phyloP scores from a whole-genome alignment of 2,113 vertebrate species.

The Eubucco bourcierii region DNA sequence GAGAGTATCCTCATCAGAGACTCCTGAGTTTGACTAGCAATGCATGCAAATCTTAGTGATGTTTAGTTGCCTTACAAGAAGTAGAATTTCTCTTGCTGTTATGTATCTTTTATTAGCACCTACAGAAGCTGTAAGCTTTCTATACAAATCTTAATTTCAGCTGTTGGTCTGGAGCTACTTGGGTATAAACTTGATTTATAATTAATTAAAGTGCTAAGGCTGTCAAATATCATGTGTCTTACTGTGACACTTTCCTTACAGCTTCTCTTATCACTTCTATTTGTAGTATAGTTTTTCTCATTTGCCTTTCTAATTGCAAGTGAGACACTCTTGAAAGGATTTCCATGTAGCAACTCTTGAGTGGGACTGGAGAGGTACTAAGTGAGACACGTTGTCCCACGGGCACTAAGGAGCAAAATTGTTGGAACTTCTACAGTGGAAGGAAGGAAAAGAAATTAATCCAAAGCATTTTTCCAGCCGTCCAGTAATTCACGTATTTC shows the following conservation, averaged over 20 bases:
- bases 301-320: slow-evolving; percentile 28
- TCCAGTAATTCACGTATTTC: neutral
- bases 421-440: neutral
- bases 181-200: neutral
- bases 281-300: neutral
- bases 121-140: neutral
- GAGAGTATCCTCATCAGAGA: neutral
- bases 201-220: neutral
- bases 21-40: neutral
- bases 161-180: neutral
- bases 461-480: neutral
- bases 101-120: neutral
- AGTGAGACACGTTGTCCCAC: fast-evolving
- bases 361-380: neutral
- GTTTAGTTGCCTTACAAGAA: neutral
- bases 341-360: neutral
- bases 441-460: neutral
- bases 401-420: neutral
- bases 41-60: neutral
- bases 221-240: neutral
- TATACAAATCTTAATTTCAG: neutral
- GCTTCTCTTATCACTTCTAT: neutral
- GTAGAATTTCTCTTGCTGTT: neutral
- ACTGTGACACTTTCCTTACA: neutral
- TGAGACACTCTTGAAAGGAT: neutral